Conservation (phyloP, 1,140 invertebrate species). For the Neuroterus valhalla region DNA sequence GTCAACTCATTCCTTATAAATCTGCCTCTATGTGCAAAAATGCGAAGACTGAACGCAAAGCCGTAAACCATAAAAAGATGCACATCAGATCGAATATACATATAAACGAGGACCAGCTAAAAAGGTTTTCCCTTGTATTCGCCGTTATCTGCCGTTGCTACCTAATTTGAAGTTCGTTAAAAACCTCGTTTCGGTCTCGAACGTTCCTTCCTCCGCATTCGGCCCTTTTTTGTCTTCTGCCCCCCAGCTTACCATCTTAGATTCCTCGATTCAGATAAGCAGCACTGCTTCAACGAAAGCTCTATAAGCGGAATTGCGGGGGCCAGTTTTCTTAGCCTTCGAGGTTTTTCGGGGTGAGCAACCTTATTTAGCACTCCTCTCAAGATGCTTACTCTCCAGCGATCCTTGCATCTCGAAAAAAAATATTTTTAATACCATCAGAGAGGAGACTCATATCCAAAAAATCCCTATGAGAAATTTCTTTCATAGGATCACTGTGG, state of each 20-base stretch:
- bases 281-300: conserved; percentile 15
- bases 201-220: neutral
- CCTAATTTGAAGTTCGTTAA: conserved; percentile 30
- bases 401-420: neutral
- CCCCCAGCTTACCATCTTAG: conserved; percentile 16
- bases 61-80: conserved; percentile 22
- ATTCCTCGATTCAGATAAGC: conserved; percentile 28
- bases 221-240: conserved; percentile 15
- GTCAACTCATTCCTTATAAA: neutral
- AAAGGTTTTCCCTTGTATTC: conserved; percentile 4
- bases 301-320: conserved; percentile 7
- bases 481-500: neutral
- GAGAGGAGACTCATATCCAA: too few species aligned
- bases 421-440: neutral
- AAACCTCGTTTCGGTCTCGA: neutral
- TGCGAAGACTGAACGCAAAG: neutral
- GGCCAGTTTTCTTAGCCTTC: conserved; percentile 8
- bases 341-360: conserved; percentile 6
- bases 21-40: conserved; percentile 2
- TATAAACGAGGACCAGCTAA: conserved; percentile 11
- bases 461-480: neutral
- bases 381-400: neutral
- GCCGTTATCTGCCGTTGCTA: conserved; percentile 13
- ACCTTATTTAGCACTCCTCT: conserved; percentile 11
- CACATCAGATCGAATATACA: conserved; percentile 24